Percentiles rank a stretch among this genome's conserved stretches.
Evolutionary conservation across 2,888 invertebrate species (phyloP).

Genomic region (Machimus atricapillus): DNA sequence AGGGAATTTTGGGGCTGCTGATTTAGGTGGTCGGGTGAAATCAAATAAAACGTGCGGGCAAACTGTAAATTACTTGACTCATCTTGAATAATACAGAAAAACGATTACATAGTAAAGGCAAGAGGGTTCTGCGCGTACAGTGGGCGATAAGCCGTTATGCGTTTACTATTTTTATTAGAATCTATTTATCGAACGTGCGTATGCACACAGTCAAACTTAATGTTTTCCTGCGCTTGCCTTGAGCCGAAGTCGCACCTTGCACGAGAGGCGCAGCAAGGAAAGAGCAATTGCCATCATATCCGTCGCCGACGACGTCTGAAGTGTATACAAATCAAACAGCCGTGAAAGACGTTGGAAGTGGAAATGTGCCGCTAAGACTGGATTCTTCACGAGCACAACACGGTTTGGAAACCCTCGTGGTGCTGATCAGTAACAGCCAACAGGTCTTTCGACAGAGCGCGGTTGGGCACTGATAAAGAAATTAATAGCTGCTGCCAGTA

Average conservation of each 20-base stretch:
- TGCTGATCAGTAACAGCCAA: not conserved
- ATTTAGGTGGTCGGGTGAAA: too few relatives aligned
- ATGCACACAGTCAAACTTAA: not conserved
- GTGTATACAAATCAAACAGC: not conserved
- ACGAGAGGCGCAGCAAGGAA: not conserved
- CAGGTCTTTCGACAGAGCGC: constrained; percentile 11
- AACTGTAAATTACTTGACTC: too few relatives aligned
- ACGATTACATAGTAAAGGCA: not conserved
- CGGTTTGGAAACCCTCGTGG: not conserved
- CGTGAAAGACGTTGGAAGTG: not conserved
- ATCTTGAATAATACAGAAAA: not conserved
- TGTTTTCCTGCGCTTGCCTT: not conserved
- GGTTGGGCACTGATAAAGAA: constrained; percentile 25
- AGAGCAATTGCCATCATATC: not conserved
- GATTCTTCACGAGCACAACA: not conserved
- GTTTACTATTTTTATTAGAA: constrained; percentile 12
- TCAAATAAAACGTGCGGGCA: too few relatives aligned
- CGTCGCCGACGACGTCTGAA: not conserved
- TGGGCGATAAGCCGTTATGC: constrained; percentile 39
- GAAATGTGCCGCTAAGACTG: not conserved
- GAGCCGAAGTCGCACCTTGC: not conserved
- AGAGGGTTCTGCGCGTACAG: not conserved
- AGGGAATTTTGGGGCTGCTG: too few relatives aligned
- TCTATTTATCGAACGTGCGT: not conserved
- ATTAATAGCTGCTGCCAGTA: constrained; percentile 9